A percentile compares a stretch with the other conserved stretches of the same genome.
Evolutionary conservation across 2,797 vertebrate species (phyloP).

Genomic region (Trachops cirrhosus): DNA sequence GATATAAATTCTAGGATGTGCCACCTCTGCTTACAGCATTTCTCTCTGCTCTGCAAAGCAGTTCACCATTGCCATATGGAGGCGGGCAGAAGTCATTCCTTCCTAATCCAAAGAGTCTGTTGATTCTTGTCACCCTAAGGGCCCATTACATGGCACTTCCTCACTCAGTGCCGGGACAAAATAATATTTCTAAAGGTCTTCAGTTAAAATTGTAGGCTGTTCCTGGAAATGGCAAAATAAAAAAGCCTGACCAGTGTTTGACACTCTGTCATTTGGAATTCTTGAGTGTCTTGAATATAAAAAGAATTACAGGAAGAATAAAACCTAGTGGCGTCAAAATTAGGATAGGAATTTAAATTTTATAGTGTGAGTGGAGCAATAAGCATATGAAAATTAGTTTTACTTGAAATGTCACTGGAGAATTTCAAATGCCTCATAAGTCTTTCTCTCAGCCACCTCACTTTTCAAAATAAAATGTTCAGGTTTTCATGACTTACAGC

Average conservation of each 20-base stretch:
- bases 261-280: constrained; percentile 23
- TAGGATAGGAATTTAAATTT: constrained; percentile 40
- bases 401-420: constrained; percentile 19
- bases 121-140: neutral
- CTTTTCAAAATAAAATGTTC: constrained; percentile 62
- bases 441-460: neutral
- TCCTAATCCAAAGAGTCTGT: neutral
- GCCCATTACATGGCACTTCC: neutral
- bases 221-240: constrained; percentile 15
- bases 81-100: neutral
- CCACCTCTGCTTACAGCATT: neutral
- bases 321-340: neutral
- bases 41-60: neutral
- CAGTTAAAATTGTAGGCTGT: constrained; percentile 2
- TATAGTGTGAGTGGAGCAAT: neutral
- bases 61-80: neutral
- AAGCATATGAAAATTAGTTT: constrained; percentile 50
- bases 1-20: neutral
- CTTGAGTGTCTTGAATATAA: constrained; percentile 7
- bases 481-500: constrained; percentile 48
- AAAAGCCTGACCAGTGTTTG: neutral
- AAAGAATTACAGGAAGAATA: constrained; percentile 27
- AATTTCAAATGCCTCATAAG: constrained; percentile 34
- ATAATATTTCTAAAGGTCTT: neutral
- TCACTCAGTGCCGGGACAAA: neutral